Conservation (phyloP, 2,888 invertebrate genomes). For the Aromia moschata region DNA sequence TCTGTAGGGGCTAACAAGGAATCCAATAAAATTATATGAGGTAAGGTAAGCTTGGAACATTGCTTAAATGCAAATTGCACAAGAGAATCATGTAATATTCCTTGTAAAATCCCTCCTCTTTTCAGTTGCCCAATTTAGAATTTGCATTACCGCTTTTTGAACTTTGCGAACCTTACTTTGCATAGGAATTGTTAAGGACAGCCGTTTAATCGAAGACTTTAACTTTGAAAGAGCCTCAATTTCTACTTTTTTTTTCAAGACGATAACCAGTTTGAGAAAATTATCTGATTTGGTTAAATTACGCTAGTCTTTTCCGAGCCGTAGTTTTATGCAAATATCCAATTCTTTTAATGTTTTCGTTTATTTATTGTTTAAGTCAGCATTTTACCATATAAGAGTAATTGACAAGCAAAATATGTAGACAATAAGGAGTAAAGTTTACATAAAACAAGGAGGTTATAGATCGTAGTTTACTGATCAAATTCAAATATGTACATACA, state of each 20-base stretch:
- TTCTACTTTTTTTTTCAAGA: constrained; percentile 10
- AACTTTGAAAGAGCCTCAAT: constrained; percentile 14
- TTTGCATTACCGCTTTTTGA: constrained; percentile 30
- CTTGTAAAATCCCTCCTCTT: constrained; percentile 19
- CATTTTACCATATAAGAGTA: too few relatives aligned
- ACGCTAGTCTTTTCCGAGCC: too few relatives aligned
- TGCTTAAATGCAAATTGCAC: constrained; percentile 22
- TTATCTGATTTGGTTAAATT: neutral
- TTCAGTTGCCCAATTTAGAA: constrained; percentile 27
- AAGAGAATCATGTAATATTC: constrained; percentile 14
- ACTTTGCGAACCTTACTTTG: constrained; percentile 21
- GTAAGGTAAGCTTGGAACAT: constrained; percentile 2
- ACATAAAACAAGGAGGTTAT: too few relatives aligned
- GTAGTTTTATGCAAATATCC: too few relatives aligned
- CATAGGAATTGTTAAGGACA: constrained; percentile 22
- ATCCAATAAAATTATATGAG: neutral
- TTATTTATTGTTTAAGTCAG: too few relatives aligned
- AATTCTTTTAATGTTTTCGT: too few relatives aligned
- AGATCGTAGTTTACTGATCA: too few relatives aligned
- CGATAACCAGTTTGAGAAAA: constrained; percentile 13
- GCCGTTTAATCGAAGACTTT: constrained; percentile 17
- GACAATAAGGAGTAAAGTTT: too few relatives aligned
- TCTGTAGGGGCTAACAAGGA: too few relatives aligned
- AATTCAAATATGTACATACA: too few relatives aligned
- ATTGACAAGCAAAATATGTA: too few relatives aligned